Conservation (phyloP, 1,140 invertebrate species). For the Notospermus geniculatus region DNA sequence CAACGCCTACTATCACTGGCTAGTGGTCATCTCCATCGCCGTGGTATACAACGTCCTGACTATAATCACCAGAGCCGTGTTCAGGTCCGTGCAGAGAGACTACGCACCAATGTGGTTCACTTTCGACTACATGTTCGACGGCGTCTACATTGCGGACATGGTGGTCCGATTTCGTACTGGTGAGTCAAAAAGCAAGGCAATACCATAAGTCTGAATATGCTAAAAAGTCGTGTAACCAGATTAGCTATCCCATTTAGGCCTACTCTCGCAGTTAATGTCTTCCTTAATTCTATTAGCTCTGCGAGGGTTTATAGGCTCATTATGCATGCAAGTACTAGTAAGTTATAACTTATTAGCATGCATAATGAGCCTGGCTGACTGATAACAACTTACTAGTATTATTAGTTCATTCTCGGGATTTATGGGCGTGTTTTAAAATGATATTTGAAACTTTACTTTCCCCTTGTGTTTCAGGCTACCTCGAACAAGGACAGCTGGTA, state of each 20-base stretch:
- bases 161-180: conserved; percentile 83
- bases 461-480: conserved; percentile 51
- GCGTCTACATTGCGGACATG: conserved; percentile 79
- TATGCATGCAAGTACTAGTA: too few relatives aligned
- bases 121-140: conserved; percentile 78
- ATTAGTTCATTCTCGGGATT: too few relatives aligned
- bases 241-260: too few relatives aligned
- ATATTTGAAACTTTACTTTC: too few relatives aligned
- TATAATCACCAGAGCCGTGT: conserved; percentile 80
- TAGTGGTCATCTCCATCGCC: conserved; percentile 75
- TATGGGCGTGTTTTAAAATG: too few relatives aligned
- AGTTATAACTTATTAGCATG: too few relatives aligned
- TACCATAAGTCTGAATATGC: background rate
- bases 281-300: too few relatives aligned
- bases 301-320: too few relatives aligned
- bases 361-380: too few relatives aligned
- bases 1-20: conserved; percentile 67
- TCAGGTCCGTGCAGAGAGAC: conserved; percentile 81
- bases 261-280: too few relatives aligned
- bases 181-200: conserved; percentile 40
- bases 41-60: conserved; percentile 87
- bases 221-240: too few relatives aligned
- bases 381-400: too few relatives aligned
- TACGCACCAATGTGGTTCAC: conserved; percentile 62
- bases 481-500: conserved; percentile 91